Evolutionary conservation across 2,113 vertebrate species (phyloP).

Genomic region (Isurus oxyrinchus): DNA sequence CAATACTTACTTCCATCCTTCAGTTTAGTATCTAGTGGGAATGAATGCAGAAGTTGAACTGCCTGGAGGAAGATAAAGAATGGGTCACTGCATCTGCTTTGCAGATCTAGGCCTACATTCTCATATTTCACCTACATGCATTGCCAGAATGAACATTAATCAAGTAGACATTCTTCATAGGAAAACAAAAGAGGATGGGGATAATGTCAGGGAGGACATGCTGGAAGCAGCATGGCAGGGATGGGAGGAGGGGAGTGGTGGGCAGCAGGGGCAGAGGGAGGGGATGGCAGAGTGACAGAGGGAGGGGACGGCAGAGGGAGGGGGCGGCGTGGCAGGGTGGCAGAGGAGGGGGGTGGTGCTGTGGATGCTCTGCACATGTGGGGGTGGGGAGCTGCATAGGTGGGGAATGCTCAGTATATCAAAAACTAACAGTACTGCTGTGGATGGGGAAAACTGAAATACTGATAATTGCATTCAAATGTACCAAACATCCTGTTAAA

Average conservation of each 20-base stretch:
- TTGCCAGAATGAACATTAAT: neutral
- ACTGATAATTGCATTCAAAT: neutral
- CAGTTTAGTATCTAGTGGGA: constrained; percentile 87
- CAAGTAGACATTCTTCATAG: neutral
- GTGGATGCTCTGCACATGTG: no score
- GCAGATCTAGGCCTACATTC: neutral
- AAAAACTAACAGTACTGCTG: neutral
- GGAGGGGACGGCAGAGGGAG: no score
- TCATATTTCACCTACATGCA: neutral
- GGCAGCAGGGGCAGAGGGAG: no score
- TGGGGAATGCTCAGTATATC: neutral
- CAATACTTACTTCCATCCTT: constrained; percentile 91
- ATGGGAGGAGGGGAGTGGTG: no score
- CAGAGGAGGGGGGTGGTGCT: no score
- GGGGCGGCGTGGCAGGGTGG: no score
- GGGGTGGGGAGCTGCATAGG: no score
- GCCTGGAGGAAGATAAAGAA: constrained; percentile 59
- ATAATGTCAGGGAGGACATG: neutral
- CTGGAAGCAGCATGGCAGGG: neutral
- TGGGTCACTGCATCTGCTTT: neutral
- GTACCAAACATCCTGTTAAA: neutral
- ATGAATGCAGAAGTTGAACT: constrained; percentile 87
- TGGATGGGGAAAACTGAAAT: neutral
- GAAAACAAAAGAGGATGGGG: neutral
- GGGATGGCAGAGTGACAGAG: no score